Evolutionary conservation across 2,113 vertebrate genomes (phyloP).

Genomic region (Eupsittula cactorum): DNA sequence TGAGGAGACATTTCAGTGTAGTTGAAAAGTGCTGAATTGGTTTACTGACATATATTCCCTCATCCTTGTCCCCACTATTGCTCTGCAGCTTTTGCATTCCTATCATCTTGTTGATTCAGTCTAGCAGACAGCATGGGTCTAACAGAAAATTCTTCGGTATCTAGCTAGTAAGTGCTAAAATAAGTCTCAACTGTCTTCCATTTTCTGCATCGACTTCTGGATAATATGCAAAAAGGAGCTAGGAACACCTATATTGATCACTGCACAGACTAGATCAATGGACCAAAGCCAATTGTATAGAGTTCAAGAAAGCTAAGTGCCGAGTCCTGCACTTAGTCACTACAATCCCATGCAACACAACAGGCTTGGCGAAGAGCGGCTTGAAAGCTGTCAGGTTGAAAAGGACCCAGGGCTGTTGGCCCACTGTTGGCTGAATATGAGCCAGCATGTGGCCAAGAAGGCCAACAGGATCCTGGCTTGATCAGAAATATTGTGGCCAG

Average conservation of each 20-base stretch:
- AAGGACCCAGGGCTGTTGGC: accelerated
- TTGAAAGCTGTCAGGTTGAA: background rate
- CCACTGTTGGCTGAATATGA: accelerated
- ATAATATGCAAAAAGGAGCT: background rate
- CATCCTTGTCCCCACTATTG: background rate
- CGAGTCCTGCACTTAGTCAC: background rate
- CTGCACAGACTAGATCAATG: background rate
- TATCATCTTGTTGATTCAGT: background rate
- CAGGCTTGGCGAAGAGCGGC: background rate
- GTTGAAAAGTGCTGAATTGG: background rate
- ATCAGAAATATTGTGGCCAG: background rate
- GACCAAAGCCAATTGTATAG: background rate
- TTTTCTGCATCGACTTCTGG: background rate
- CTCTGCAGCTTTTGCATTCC: background rate
- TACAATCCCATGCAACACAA: background rate
- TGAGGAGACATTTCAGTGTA: background rate
- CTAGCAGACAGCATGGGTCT: background rate
- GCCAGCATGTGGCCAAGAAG: background rate
- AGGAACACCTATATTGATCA: background rate
- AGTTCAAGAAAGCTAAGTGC: background rate
- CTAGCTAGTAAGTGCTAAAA: background rate
- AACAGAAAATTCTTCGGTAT: background rate
- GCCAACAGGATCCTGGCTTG: background rate
- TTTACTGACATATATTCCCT: background rate
- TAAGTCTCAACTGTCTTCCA: background rate